A percentile compares a stretch with the other conserved stretches of the same genome.
phyloP scores from a whole-genome alignment of 2,888 invertebrate genomes.

The Leptinotarsa tumamoca region DNA sequence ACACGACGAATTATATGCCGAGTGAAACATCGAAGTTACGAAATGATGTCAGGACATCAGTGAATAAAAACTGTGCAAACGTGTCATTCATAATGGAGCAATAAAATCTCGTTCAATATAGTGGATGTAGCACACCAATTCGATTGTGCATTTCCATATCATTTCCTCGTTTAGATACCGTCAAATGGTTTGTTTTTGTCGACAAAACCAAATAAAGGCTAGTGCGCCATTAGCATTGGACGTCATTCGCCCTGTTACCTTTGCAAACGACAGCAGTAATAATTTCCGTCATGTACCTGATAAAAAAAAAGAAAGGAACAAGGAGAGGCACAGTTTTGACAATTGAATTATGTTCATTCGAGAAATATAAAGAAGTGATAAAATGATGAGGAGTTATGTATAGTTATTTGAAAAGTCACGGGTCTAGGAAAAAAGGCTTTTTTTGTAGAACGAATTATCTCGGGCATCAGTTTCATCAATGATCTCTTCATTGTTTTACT shows the following conservation, averaged over 20 bases:
- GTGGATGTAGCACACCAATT: conserved; percentile 54
- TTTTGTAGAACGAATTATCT: too few species aligned
- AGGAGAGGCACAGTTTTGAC: not conserved
- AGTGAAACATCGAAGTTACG: conserved; percentile 23
- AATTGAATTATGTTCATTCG: too few species aligned
- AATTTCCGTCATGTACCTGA: conserved; percentile 36
- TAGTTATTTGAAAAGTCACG: too few species aligned
- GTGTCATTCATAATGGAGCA: conserved; percentile 55
- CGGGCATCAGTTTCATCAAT: too few species aligned
- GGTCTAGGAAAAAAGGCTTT: too few species aligned
- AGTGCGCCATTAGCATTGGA: conserved; percentile 39
- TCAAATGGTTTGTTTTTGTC: conserved; percentile 56
- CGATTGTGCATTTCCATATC: conserved; percentile 62
- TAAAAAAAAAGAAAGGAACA: conserved; percentile 26
- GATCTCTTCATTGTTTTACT: too few species aligned
- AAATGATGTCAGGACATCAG: conserved; percentile 39
- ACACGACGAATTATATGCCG: not conserved
- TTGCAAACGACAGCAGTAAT: conserved; percentile 36
- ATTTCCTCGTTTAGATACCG: conserved; percentile 60
- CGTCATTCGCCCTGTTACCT: conserved; percentile 41
- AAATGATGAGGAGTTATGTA: too few species aligned
- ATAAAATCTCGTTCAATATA: conserved; percentile 57
- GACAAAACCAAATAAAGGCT: conserved; percentile 48
- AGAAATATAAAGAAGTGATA: too few species aligned
- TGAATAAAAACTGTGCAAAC: conserved; percentile 46